Evolutionary conservation across 2,113 vertebrate genomes (phyloP), one percentile per base, ranked within the genome.

Genomic region (Echinops telfairi): DNA sequence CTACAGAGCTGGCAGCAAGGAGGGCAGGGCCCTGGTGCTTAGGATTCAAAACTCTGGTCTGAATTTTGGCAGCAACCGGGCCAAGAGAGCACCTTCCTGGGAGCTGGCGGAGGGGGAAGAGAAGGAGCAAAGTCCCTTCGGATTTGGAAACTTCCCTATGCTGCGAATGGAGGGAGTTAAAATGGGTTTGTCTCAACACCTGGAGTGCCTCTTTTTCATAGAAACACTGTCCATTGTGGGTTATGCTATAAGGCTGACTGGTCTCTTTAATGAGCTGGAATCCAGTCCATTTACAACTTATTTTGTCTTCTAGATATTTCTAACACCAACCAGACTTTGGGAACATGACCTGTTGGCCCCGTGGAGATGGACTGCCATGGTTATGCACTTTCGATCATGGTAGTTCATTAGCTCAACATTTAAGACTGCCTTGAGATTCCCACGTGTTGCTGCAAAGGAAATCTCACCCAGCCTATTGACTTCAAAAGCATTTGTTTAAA

Each of bases 401-500:
- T 71, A 77, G 9, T 15, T 79, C 23, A 86, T 66, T 40, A 85
- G 66, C 60, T 66, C 68, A 40, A 93, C 91, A 79, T 57, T 94
- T 27, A 80, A 82, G 57, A 33, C 71, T 68, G 25, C 86, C 25
- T 53, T 66, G 53, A 92, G 84, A 95, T 79, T 43, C 81, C 31
- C 66, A 31, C 10, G 2, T n/a, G 19, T 58, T 81, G 27, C 16
- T 88, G 4, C 36, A 79, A 73, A 83, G 40, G 64, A 87, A 83
- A 25, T 19, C 43, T 36, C 77, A 92, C 70, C 66, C 88, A 91
- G 25, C 36, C 57, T 31, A 85, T 0, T 1, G 1, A 58, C 76
- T 88, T 84, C n/a, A 43, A 95, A 83, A 93, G 62, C 57, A 81
- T 76, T 43, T 75, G 70, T 90, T 94, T 75, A 96, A 98, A 97